Evolutionary conservation across 2,113 vertebrate genomes (phyloP).

Genomic region (Herpetotheres cachinnans): DNA sequence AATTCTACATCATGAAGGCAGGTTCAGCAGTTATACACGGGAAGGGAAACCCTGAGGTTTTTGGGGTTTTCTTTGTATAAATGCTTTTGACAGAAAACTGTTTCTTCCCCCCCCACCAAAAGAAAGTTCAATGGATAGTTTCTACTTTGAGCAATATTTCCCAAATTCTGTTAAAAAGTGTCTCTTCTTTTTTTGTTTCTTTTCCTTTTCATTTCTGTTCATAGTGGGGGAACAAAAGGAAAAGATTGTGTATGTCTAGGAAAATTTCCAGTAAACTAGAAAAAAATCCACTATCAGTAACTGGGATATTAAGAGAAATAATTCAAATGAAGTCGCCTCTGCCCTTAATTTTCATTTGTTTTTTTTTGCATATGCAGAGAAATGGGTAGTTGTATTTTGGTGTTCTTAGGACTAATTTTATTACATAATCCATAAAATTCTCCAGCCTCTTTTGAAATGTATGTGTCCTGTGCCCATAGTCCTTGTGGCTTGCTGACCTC

Average conservation of each 20-base stretch:
- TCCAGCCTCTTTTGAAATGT: not conserved
- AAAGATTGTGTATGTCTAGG: not conserved
- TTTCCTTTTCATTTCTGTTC: not conserved
- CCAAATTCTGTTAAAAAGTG: not conserved
- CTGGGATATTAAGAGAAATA: not conserved
- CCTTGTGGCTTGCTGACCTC: not conserved
- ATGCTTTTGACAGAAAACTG: not conserved
- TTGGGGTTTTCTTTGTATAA: not conserved
- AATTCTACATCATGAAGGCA: not conserved
- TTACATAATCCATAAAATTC: not conserved
- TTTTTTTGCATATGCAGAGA: not conserved
- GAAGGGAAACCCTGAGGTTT: not conserved
- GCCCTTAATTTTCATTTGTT: not conserved
- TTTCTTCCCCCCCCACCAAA: not conserved
- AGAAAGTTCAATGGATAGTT: not conserved
- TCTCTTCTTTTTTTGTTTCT: not conserved
- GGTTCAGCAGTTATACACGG: not conserved
- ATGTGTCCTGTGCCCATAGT: not conserved
- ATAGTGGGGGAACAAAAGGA: not conserved
- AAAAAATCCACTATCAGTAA: not conserved
- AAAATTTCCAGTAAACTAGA: not conserved
- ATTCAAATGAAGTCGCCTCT: not conserved
- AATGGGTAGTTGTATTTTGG: not conserved
- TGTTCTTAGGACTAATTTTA: not conserved
- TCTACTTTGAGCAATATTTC: not conserved